These are phyloP conservation scores for Hemiprocne comata DNA, from an alignment of 2,113 vertebrate genomes.

Conservation along the genomic window DNA sequence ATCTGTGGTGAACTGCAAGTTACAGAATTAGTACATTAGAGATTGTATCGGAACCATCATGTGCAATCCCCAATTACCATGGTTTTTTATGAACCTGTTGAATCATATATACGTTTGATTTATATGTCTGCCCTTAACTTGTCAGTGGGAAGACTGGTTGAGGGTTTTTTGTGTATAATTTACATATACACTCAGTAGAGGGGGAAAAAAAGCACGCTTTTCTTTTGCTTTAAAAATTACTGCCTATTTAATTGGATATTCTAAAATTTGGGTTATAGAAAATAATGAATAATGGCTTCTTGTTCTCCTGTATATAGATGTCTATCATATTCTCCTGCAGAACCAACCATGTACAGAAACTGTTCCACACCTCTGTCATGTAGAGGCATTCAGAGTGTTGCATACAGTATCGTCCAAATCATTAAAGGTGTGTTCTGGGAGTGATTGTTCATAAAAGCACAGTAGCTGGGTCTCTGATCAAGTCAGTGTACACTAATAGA, in stretches of 20 bases:
- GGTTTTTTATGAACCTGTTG: background rate
- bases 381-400: background rate
- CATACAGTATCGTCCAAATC: rapidly evolving
- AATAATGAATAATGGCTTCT: background rate
- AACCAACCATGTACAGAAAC: background rate
- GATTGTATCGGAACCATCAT: background rate
- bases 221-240: background rate
- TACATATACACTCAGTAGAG: background rate
- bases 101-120: background rate
- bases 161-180: background rate
- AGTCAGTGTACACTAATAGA: background rate
- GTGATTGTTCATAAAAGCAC: background rate
- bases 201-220: rapidly evolving
- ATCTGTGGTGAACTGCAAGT: background rate
- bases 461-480: background rate
- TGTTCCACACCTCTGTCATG: background rate
- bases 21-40: background rate
- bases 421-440: background rate
- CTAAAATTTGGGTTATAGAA: background rate
- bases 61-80: background rate
- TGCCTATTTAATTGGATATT: background rate
- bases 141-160: background rate
- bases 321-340: background rate
- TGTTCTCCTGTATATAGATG: background rate
- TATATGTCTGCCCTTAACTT: background rate